phyloP scores from a whole-genome alignment of 2,888 invertebrate species.

The Torymus auratus region DNA sequence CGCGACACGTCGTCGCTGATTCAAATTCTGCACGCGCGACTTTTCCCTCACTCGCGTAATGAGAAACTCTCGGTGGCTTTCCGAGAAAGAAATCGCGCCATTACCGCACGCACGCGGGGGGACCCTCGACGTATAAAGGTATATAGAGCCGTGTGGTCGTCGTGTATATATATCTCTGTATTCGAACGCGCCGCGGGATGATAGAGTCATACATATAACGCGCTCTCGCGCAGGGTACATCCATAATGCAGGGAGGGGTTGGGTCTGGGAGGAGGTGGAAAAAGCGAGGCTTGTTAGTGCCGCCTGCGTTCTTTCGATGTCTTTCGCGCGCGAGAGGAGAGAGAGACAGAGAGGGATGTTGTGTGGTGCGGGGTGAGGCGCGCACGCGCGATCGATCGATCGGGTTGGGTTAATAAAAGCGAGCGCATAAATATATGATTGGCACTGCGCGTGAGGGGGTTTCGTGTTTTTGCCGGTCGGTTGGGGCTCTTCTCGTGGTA shows the following conservation, averaged over 20 bases:
- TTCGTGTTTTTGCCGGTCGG: no score
- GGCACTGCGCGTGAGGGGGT: no score
- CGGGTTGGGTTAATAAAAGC: no score
- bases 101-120: constrained; percentile 52
- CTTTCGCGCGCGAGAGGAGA: neutral
- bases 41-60: constrained; percentile 60
- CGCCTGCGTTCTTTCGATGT: no score
- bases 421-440: no score
- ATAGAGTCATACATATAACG: constrained; percentile 74
- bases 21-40: neutral
- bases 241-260: constrained; percentile 70
- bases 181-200: constrained; percentile 66
- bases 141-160: neutral
- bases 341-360: constrained; percentile 1
- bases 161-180: constrained; percentile 40
- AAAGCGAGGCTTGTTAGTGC: no score
- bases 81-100: constrained; percentile 72
- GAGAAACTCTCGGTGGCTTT: constrained; percentile 71
- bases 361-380: neutral
- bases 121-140: constrained; percentile 63
- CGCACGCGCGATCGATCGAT: no score
- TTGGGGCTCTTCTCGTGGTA: no score
- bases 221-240: constrained; percentile 67
- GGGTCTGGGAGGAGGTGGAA: no score
- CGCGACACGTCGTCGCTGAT: neutral